Percentiles rank a stretch among this genome's conserved stretches.
Evolutionary conservation across 92 coral and sea anemone species (phyloP).

Genomic region (Galaxea fascicularis): DNA sequence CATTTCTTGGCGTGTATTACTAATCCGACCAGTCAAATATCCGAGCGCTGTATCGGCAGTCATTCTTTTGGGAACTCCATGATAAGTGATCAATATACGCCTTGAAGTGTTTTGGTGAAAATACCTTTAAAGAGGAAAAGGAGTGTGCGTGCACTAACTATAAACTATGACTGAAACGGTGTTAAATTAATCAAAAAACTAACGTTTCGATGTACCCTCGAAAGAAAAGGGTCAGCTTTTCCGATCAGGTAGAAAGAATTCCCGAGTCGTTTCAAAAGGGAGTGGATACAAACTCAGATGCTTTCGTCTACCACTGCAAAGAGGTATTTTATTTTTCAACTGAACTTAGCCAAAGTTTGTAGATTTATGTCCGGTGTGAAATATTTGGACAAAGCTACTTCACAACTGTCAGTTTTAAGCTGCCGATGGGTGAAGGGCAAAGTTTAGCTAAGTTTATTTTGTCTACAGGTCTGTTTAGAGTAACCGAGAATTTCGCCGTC

Average conservation of each 20-base stretch:
- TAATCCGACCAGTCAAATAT: slow-evolving; percentile 18
- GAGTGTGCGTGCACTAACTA: slow-evolving; percentile 15
- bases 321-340: slow-evolving; percentile 20
- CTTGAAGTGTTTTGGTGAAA: slow-evolving; percentile 34
- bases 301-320: background rate
- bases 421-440: background rate
- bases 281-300: slow-evolving; percentile 22
- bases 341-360: background rate
- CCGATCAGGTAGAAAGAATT: slow-evolving; percentile 40
- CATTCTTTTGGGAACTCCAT: slow-evolving; percentile 10
- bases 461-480: background rate
- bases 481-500: no score
- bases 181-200: slow-evolving; percentile 13
- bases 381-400: background rate
- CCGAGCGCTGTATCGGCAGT: slow-evolving; percentile 11
- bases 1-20: background rate
- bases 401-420: background rate
- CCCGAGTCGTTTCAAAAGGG: slow-evolving; percentile 33
- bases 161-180: background rate
- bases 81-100: slow-evolving; percentile 40
- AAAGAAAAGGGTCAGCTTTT: slow-evolving; percentile 34
- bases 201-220: slow-evolving; percentile 5
- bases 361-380: background rate
- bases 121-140: slow-evolving; percentile 15
- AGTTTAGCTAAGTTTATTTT: slow-evolving; percentile 5